Evolutionary conservation across 2,888 invertebrate species (phyloP), one percentile per base, ranked within the genome.

Genomic region (Tenthredo distinguenda): DNA sequence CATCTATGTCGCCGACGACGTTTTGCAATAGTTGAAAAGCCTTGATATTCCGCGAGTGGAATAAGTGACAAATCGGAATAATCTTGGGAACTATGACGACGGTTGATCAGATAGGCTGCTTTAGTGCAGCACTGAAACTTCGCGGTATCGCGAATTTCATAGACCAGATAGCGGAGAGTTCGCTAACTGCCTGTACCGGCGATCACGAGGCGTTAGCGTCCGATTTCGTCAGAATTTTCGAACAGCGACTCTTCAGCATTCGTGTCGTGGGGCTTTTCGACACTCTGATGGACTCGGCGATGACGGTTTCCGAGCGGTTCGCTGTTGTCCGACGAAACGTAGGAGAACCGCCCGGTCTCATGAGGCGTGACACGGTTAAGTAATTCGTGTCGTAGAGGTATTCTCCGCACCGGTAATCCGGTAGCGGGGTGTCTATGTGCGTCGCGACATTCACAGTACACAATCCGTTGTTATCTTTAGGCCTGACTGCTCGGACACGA

Each of bases 401-500:
- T 50, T 77, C 62, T 58, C 37, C 81, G 58, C 68, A 83, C 71
- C 68, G 65, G 43, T 83, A 83, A 68, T 68, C 83, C 47, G 34
- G 18, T 26, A 34, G 83, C 50, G 65, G 47, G 72, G 72, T 37
- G 34, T n/a, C n/a, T 55, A 12, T 74, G 34, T 47, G 62, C 58
- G 50, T 62, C 81, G 81, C 40, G 50, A 77, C 81, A 81, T 62
- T 58, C 81, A 65, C 68, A 15, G 31, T 68, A 68, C 81, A 62
- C 81, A 62, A 81, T 65, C 81, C 58, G 40, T 65, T 68, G 83
- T 85, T 85, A 85, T 85, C 85, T 72, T 62, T 26, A 82, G 72
- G 85, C 85, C 47, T 85, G 82, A 85, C 81, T 85, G 82, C 31
- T 81, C 85, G 71, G 79, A 85, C 85, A 85, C 71, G 85, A 85